Conservation (phyloP, 2,888 invertebrate species). For the Callyntrura guangdongensis region DNA sequence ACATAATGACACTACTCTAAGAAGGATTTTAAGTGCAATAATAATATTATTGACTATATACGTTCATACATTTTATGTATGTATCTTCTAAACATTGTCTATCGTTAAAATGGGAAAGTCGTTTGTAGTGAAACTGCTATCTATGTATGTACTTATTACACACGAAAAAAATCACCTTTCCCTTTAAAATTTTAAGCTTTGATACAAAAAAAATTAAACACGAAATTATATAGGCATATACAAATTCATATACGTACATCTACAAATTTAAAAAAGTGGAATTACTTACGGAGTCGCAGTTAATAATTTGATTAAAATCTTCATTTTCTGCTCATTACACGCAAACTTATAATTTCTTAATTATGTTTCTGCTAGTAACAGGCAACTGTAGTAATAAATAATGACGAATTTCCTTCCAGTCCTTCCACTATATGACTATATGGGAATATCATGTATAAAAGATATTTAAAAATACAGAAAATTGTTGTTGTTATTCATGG, state of each 20-base stretch:
- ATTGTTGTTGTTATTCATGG: not conserved
- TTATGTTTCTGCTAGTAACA: not conserved
- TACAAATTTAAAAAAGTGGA: not conserved
- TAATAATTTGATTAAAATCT: slow-evolving; percentile 6
- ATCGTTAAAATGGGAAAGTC: slow-evolving; percentile 16
- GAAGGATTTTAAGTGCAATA: slow-evolving; percentile 57
- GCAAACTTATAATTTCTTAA: not conserved
- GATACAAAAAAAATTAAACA: slow-evolving; percentile 48
- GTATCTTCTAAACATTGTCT: not conserved
- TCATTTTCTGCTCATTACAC: not conserved
- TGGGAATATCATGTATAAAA: not conserved
- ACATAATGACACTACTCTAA: not conserved
- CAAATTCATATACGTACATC: not conserved
- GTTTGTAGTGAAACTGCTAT: not conserved
- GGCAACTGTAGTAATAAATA: slow-evolving; percentile 23
- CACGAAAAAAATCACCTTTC: not conserved
- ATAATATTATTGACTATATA: not conserved
- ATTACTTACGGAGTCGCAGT: not conserved
- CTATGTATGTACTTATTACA: not conserved
- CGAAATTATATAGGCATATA: not conserved
- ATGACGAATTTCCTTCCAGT: slow-evolving; percentile 65
- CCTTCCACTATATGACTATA: slow-evolving; percentile 58
- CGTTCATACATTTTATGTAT: not conserved
- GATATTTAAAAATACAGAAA: not conserved
- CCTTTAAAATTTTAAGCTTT: slow-evolving; percentile 36